Evolutionary conservation across 1,140 invertebrate species (phyloP).

Genomic region (Magallana ariakensis): DNA sequence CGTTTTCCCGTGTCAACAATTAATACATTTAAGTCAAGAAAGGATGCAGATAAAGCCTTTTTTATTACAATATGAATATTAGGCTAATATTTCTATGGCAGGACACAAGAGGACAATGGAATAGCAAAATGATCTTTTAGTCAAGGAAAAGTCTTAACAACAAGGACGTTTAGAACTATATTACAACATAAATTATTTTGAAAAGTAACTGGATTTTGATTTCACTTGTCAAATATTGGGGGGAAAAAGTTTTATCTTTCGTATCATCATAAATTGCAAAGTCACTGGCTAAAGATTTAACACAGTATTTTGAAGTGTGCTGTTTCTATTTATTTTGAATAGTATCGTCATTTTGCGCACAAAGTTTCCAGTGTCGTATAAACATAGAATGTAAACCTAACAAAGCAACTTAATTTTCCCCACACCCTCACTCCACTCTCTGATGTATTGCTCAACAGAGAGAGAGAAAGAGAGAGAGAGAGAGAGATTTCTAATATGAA

Average conservation of each 20-base stretch:
- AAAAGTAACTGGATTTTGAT: slow-evolving; percentile 13
- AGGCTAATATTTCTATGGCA: not conserved
- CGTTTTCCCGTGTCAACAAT: too few species aligned
- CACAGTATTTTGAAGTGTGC: not conserved
- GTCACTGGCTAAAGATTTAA: not conserved
- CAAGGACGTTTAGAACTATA: not conserved
- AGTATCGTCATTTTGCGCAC: too few species aligned
- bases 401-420: too few species aligned
- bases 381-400: too few species aligned
- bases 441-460: too few species aligned
- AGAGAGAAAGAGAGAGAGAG: too few species aligned
- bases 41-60: too few species aligned
- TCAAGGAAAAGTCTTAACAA: not conserved
- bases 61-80: not conserved
- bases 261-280: slow-evolving; percentile 22
- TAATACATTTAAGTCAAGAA: too few species aligned
- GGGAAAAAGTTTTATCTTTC: not conserved
- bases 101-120: not conserved
- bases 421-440: too few species aligned
- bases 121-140: slow-evolving; percentile 13
- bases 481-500: too few species aligned
- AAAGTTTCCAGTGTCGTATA: too few species aligned
- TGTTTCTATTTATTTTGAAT: not conserved
- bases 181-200: slow-evolving; percentile 16
- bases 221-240: slow-evolving; percentile 4